Base-by-base conservation (phyloP, 2,113 vertebrate genomes). In the Bos javanicus region DNA sequence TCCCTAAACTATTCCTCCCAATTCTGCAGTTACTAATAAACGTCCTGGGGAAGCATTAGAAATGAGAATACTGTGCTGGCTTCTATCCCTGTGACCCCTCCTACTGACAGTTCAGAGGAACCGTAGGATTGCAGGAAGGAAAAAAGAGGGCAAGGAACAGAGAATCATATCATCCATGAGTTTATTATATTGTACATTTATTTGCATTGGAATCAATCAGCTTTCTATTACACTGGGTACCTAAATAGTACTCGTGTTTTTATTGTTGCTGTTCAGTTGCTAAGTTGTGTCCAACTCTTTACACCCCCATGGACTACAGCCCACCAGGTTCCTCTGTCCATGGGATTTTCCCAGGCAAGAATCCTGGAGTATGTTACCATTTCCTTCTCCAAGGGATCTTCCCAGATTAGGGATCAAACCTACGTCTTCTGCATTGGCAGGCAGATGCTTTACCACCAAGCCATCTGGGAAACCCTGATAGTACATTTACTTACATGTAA, bases 1-100 rank as follows among this genome's bases (percentile, higher is more conserved):
- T 23, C 48, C 1, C 1, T 0, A 0, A 39, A 82, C 87, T 96
- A 84, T 59, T 95, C 30, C 36, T n/a, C 59, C n/a, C 16, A 62
- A 90, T 9, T 71, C 52, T 93, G 57, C 67, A 87, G 76, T 98
- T 91, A 54, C 76, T 95, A 97, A 95, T 43, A 81, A 82, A 52
- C 33, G 10, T 21, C 39, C 90, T 78, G 52, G 46, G 76, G 67
- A 86, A 48, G 15, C 96, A 78, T 2, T 2, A 33, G 48, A 93
- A 94, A 94, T 8, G 50, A 93, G n/a, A 85, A 11, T 28, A 43
- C n/a, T 11, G 8, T 89, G 87, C 54, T 92, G 9, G 54, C 97
- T 83, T 94, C 87, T 57, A 30, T 25, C 89, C 25, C 90, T 88
- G 3, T 59, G 95, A 85, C 15, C 48, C 13, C 64, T 56, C 86